These are phyloP conservation scores for Fopius arisanus DNA, from an alignment of 1,140 invertebrate genomes.

Conservation along the genomic window DNA sequence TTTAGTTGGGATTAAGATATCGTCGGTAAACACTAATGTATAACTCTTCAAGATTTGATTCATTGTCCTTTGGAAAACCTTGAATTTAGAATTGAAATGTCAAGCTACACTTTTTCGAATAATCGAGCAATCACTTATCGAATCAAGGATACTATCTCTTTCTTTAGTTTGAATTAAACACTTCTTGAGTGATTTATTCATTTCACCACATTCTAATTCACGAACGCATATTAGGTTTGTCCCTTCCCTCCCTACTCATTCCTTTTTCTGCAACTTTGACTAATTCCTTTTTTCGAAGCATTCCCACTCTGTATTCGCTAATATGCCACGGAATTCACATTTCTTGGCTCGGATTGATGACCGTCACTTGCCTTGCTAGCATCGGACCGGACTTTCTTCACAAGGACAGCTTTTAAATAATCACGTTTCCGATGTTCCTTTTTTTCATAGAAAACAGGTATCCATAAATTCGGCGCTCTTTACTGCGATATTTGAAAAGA, in stretches of 20 bases:
- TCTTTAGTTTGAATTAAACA: not conserved
- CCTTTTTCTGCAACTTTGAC: not conserved
- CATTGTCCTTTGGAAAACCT: constrained; percentile 40
- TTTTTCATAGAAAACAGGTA: not conserved
- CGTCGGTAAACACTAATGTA: constrained; percentile 40
- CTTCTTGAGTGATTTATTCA: not conserved
- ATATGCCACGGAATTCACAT: not conserved
- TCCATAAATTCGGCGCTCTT: not conserved
- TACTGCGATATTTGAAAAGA: not conserved
- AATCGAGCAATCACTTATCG: constrained; percentile 28
- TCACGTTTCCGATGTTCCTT: not conserved
- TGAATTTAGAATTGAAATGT: not conserved
- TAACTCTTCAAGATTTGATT: constrained; percentile 36
- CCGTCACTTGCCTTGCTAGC: no score
- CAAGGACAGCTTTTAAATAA: not conserved
- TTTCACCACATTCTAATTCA: not conserved
- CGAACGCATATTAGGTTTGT: not conserved
- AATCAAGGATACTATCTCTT: constrained; percentile 19
- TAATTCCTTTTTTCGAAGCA: not conserved
- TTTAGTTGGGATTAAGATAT: constrained; percentile 36
- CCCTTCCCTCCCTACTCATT: not conserved
- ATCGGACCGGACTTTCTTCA: no score
- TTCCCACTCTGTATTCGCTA: not conserved
- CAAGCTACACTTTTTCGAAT: constrained; percentile 20
- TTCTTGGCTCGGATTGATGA: not conserved